phyloP scores from a whole-genome alignment of 2,113 vertebrate genomes.

The Triplophysa tibetana region DNA sequence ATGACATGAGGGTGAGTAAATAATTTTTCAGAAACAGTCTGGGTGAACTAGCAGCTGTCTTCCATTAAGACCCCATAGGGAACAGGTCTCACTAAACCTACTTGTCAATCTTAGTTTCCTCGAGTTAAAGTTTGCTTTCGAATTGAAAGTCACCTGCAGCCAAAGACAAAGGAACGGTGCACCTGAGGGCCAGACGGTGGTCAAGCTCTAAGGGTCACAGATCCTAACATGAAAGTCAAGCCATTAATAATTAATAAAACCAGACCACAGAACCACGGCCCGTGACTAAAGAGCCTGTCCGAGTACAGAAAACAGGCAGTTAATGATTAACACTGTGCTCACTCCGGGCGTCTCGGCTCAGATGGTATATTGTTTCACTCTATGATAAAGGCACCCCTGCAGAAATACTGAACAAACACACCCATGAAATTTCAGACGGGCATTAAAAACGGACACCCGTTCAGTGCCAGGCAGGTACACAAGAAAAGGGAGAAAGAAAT shows the following conservation, averaged over 20 bases:
- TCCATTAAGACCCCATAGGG: background rate
- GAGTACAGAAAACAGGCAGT: conserved; percentile 51
- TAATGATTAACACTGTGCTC: conserved; percentile 60
- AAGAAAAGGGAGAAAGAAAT: conserved; percentile 8
- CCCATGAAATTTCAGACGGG: conserved; percentile 33
- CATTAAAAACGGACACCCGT: conserved; percentile 29
- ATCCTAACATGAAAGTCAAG: conserved; percentile 44
- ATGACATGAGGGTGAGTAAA: too few relatives aligned
- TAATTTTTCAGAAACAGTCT: too few relatives aligned
- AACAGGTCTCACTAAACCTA: background rate
- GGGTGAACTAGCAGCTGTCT: background rate
- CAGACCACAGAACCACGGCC: conserved; percentile 47
- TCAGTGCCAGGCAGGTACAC: conserved; percentile 14
- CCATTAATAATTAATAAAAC: conserved; percentile 63
- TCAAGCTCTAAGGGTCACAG: conserved; percentile 35
- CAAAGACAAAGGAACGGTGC: conserved; percentile 11
- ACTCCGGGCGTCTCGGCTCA: conserved; percentile 23
- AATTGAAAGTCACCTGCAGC: conserved; percentile 30
- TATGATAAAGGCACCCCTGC: conserved; percentile 30
- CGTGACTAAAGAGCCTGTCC: conserved; percentile 54
- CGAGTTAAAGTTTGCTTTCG: conserved; percentile 26
- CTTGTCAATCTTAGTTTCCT: background rate
- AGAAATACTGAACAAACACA: conserved; percentile 30
- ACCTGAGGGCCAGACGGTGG: conserved; percentile 18
- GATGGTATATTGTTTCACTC: conserved; percentile 52